Base-by-base conservation (phyloP, 1,140 invertebrate genomes). In the Brachystomella parvula region DNA sequence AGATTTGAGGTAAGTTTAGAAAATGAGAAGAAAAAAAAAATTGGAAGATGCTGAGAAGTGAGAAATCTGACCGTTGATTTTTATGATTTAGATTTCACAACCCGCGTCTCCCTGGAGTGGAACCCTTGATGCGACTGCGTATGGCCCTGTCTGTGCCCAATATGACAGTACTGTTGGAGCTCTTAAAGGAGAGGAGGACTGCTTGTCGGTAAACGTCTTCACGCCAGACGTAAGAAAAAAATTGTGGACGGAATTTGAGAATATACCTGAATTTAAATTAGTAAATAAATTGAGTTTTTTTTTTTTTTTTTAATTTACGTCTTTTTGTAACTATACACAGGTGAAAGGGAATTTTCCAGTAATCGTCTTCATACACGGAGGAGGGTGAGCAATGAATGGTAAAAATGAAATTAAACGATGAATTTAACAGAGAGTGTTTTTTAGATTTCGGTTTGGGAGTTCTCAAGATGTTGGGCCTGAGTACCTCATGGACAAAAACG, bases 31-130 rank as follows among this genome's bases (percentile, higher is more conserved):
- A 59, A 31, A 35, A 39, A 39, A 30, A 9, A 12, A 30, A 19
- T 19, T 33, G 6, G 6, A 24, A 31, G 29, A 6, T 28, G 26
- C 19, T 3, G 24, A 21, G n/a, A n/a, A n/a, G n/a, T n/a, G n/a
- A n/a, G n/a, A n/a, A n/a, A n/a, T n/a, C n/a, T n/a, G 44, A 35
- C 6, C n/a, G 9, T 28, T 44, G 21, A 24, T 56, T 19, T 29
- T 12, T 24, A 29, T 24, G n/a, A n/a, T 53, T 30, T 47, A 68
- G 67, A 44, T 63, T 29, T 77, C 80, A 9, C 75, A 78, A 71
- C 74, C 74, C 29, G 32, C 77, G 24, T 68, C 74, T 49, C 62
- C 75, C 60, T 82, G 80, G n/a, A n/a, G n/a, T n/a, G n/a, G n/a
- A n/a, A n/a, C n/a, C n/a, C n/a, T n/a, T n/a, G n/a, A n/a, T n/a